Evolutionary conservation across 2,113 vertebrate species (phyloP).

Genomic region (Anolis carolinensis): DNA sequence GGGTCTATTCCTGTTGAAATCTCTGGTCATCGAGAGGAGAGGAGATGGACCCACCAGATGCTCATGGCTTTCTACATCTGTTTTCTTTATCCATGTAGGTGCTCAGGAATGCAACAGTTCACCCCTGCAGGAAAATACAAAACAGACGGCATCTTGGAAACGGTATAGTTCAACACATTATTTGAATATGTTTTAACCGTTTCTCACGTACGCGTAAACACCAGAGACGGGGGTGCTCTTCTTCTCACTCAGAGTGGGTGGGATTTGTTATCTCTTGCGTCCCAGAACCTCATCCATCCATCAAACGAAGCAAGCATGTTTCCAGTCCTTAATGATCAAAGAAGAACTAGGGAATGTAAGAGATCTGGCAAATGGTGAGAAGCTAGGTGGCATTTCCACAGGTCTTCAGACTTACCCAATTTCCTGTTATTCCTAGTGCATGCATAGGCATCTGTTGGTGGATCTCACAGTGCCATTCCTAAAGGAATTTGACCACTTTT

Average conservation of each 20-base stretch:
- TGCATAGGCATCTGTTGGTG: neutral
- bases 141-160: conserved; percentile 91
- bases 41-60: neutral
- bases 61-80: conserved; percentile 12
- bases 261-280: neutral
- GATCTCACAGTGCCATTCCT: neutral
- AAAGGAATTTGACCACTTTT: neutral
- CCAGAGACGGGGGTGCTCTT: neutral
- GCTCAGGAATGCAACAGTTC: conserved; percentile 86
- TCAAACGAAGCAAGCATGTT: neutral
- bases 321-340: neutral
- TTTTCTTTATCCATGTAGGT: conserved; percentile 77
- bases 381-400: neutral
- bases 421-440: neutral
- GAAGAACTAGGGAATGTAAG: neutral
- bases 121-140: conserved; percentile 85
- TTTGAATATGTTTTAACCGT: neutral
- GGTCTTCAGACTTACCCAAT: neutral
- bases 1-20: too few relatives aligned
- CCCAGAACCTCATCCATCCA: neutral
- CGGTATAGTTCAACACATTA: conserved; percentile 74
- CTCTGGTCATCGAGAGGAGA: neutral
- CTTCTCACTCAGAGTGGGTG: neutral
- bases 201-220: conserved; percentile 32
- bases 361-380: neutral